Percentiles rank a stretch among this genome's conserved stretches.
Conservation (phyloP, 2,797 vertebrate genomes). For the Aplochiton taeniatus region DNA sequence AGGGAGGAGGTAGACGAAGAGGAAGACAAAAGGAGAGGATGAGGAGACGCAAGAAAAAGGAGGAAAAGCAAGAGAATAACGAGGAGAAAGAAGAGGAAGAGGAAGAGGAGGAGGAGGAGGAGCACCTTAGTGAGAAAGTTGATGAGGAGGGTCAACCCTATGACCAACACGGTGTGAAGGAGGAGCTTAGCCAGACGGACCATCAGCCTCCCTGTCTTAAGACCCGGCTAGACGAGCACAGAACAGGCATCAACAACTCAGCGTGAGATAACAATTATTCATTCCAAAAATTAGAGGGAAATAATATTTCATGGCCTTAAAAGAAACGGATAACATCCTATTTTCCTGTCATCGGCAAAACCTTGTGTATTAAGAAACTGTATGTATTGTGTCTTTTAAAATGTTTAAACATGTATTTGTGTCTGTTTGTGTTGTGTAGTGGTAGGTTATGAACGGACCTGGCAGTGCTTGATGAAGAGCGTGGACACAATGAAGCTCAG, state of each 20-base stretch:
- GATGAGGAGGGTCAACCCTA: constrained; percentile 83
- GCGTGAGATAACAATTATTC: too few relatives aligned
- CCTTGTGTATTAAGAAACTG: too few relatives aligned
- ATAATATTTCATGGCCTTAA: too few relatives aligned
- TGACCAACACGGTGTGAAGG: constrained; percentile 81
- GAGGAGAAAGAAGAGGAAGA: not conserved
- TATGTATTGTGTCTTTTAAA: too few relatives aligned
- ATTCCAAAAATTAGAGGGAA: too few relatives aligned
- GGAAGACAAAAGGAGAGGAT: not conserved
- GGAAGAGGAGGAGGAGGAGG: constrained; percentile 14
- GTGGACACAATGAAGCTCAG: constrained; percentile 91
- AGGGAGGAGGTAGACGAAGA: not conserved
- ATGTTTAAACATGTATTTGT: not conserved
- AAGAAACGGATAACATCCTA: too few relatives aligned
- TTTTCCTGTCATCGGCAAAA: too few relatives aligned
- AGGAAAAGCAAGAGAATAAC: not conserved
- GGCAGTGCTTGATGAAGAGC: constrained; percentile 83
- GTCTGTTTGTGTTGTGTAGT: not conserved
- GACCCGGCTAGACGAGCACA: constrained; percentile 75
- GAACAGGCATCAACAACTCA: constrained; percentile 22
- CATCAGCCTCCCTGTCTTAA: constrained; percentile 83
- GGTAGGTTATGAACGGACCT: constrained; percentile 71
- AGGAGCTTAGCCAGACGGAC: constrained; percentile 82
- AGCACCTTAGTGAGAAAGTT: constrained; percentile 90
- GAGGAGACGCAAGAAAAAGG: not conserved